phyloP scores from a whole-genome alignment of 2,797 vertebrate genomes.

The Parauchenoglanis punctatus region DNA sequence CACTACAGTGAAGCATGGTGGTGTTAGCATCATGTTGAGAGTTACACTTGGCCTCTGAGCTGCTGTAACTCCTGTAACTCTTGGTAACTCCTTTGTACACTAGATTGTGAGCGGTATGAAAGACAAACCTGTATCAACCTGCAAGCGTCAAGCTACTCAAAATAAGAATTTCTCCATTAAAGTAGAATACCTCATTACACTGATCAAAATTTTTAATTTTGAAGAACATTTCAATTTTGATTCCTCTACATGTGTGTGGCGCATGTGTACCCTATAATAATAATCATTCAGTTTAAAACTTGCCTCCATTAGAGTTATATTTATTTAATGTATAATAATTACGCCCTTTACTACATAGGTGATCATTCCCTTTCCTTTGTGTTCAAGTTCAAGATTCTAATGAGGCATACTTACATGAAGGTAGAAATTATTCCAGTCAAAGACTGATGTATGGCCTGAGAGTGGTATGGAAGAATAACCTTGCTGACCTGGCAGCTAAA shows the following conservation, averaged over 20 bases:
- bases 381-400: neutral
- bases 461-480: neutral
- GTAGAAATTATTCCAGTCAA: neutral
- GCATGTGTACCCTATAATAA: constrained; percentile 7
- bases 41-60: neutral
- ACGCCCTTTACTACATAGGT: neutral
- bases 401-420: neutral
- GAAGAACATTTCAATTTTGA: neutral
- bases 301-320: neutral
- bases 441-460: neutral
- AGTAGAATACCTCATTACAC: neutral
- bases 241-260: neutral
- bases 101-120: neutral
- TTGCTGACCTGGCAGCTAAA: constrained; percentile 4
- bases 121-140: neutral
- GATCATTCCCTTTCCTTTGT: constrained; percentile 17
- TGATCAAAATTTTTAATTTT: neutral
- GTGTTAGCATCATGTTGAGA: neutral
- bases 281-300: neutral
- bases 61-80: neutral
- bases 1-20: neutral
- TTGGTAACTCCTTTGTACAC: neutral
- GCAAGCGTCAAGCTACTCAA: neutral
- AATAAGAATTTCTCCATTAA: neutral
- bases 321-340: constrained; percentile 1